Evolutionary conservation across 2,888 invertebrate species (phyloP).

Genomic region (Pterostichus madidus): DNA sequence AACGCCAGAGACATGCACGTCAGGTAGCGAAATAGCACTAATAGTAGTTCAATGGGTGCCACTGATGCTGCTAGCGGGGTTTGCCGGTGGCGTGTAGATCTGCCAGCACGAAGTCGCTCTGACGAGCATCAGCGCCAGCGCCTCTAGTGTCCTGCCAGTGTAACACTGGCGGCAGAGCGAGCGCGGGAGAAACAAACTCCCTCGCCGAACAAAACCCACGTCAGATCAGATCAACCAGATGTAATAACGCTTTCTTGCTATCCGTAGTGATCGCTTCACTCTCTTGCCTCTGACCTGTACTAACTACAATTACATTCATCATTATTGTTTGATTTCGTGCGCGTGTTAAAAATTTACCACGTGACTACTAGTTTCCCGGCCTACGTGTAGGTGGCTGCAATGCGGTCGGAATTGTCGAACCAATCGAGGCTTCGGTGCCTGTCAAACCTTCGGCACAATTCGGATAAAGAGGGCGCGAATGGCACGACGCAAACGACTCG

Average conservation of each 20-base stretch:
- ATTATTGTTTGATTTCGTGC: constrained; percentile 50
- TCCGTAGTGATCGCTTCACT: constrained; percentile 57
- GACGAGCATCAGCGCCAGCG: constrained; percentile 11
- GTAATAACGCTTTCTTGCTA: constrained; percentile 58
- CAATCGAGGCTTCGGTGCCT: constrained; percentile 64
- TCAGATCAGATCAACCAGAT: not conserved
- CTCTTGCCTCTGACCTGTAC: constrained; percentile 7
- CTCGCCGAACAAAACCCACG: not conserved
- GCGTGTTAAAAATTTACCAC: constrained; percentile 52
- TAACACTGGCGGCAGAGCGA: not conserved
- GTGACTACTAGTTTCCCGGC: constrained; percentile 69
- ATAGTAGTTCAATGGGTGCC: not conserved
- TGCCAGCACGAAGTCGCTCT: constrained; percentile 25
- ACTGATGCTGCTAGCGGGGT: not conserved
- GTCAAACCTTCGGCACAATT: not conserved
- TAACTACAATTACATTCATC: constrained; percentile 6
- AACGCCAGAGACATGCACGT: constrained; percentile 5
- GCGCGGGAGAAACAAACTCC: not conserved
- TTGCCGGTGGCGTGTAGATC: not conserved
- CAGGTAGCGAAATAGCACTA: not conserved
- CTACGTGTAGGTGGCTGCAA: constrained; percentile 74
- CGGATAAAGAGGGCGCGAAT: constrained; percentile 41
- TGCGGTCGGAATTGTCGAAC: constrained; percentile 75
- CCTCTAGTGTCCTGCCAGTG: not conserved
- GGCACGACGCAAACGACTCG: not conserved